Conservation (phyloP, 2,888 invertebrate genomes). For the Plagiodera versicolora region DNA sequence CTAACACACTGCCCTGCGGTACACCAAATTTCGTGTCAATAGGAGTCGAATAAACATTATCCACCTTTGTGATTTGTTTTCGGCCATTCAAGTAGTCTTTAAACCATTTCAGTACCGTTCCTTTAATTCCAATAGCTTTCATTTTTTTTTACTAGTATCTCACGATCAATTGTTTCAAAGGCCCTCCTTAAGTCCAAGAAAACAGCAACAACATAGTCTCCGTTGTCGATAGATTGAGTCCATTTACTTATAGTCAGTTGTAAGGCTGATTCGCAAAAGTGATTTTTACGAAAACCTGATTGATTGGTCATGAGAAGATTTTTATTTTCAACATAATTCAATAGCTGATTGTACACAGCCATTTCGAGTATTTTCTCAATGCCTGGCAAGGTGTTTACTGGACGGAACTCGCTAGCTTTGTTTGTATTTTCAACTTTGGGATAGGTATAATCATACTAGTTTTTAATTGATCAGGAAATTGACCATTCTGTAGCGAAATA, state of each 20-base stretch:
- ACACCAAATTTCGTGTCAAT: no score
- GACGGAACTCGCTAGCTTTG: constrained; percentile 2
- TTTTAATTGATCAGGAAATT: not conserved
- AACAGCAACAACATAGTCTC: constrained; percentile 2
- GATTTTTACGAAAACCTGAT: constrained; percentile 1
- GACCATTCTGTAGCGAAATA: constrained; percentile 1
- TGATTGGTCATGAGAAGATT: not conserved
- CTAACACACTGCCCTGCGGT: constrained; percentile 8
- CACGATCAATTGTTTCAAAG: constrained; percentile 6
- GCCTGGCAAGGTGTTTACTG: constrained; percentile 7
- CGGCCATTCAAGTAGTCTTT: not conserved
- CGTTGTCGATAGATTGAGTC: constrained; percentile 4
- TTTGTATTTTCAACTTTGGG: not conserved
- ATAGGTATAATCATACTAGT: constrained; percentile 3
- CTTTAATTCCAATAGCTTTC: constrained; percentile 3
- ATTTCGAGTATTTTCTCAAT: constrained; percentile 6
- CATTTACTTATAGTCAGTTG: constrained; percentile 1
- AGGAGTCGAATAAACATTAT: not conserved
- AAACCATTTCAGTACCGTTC: not conserved
- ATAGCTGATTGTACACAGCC: not conserved
- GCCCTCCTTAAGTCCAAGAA: constrained; percentile 7
- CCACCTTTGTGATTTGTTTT: constrained; percentile 1
- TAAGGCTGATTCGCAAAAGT: constrained; percentile 2
- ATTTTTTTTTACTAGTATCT: not conserved
- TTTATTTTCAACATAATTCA: not conserved